Evolutionary conservation across 2,888 invertebrate species (phyloP).

Genomic region (Pseudococcus viburni): DNA sequence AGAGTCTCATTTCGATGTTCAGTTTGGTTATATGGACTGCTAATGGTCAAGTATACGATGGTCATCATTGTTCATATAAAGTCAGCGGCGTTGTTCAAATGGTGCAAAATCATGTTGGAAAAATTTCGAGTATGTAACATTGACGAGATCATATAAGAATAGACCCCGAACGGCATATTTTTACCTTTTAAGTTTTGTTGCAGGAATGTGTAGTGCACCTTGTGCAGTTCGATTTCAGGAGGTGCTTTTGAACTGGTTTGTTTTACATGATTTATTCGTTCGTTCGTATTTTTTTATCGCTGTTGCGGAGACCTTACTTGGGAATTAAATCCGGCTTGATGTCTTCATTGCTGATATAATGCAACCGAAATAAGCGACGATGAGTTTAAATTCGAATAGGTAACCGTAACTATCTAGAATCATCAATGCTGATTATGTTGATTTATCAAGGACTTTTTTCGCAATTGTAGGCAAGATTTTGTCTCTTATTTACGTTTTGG

Average conservation of each 20-base stretch:
- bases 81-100: not conserved
- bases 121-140: slow-evolving; percentile 21
- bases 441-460: too few species aligned
- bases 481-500: too few species aligned
- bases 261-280: not conserved
- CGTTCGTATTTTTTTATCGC: not conserved
- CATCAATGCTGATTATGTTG: too few species aligned
- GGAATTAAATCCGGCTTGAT: not conserved
- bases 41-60: not conserved
- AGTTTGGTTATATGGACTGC: not conserved
- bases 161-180: not conserved
- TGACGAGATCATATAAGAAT: slow-evolving; percentile 3
- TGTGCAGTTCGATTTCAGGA: not conserved
- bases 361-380: not conserved
- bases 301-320: not conserved
- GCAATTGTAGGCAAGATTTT: too few species aligned
- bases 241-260: not conserved
- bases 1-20: not conserved
- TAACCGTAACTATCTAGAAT: too few species aligned
- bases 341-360: not conserved
- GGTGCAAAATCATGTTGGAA: slow-evolving; percentile 5
- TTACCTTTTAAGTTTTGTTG: slow-evolving; percentile 12
- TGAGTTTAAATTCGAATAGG: not conserved
- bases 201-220: not conserved
- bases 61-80: not conserved